phyloP scores from a whole-genome alignment of 2,113 vertebrate species.

The human region GRCh38 chr12:68422001-68422500 shows the following conservation, averaged over 20 bases:
- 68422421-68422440: background rate
- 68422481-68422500: background rate
- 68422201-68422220: constrained; percentile 60
- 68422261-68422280: constrained; percentile 56
- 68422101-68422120: no score
- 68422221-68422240: constrained; percentile 71
- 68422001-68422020: no score
- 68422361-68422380: background rate
- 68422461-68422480: background rate
- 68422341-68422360: background rate
- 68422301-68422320: constrained; percentile 43
- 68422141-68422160: background rate
- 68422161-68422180: background rate
- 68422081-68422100: no score
- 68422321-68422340: constrained; percentile 53
- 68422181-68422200: constrained; percentile 18
- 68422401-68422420: background rate
- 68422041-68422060: no score
- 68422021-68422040: no score
- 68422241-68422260: constrained; percentile 52
- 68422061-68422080: no score
- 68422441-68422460: background rate
- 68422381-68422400: background rate
- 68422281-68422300: constrained; percentile 33
- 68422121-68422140: no score